A percentile compares a stretch with the other conserved stretches of the same genome.
phyloP scores from a whole-genome alignment of 1,140 invertebrate genomes.

The Aculops lycopersici region DNA sequence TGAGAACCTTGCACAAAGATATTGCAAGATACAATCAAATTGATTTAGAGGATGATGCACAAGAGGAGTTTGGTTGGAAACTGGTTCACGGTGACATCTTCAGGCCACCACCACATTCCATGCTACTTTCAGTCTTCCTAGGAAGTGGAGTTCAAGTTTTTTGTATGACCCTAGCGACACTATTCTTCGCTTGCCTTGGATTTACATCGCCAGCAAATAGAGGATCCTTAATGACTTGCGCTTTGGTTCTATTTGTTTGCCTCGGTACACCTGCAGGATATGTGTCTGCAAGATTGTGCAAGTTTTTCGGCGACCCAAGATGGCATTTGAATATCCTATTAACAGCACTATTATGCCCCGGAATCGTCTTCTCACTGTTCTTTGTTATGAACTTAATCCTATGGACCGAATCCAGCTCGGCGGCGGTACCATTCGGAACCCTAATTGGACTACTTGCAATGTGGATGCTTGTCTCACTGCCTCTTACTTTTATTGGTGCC shows the following conservation, averaged over 20 bases:
- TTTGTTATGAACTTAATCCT: conserved; percentile 83
- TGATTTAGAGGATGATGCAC: conserved; percentile 49
- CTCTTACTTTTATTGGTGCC: conserved; percentile 81
- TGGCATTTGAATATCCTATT: conserved; percentile 93
- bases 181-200: conserved; percentile 73
- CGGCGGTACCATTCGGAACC: conserved; percentile 85
- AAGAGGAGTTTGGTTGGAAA: conserved; percentile 99
- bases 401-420: conserved; percentile 74
- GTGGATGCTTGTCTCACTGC: conserved; percentile 93
- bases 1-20: conserved; percentile 86
- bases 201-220: conserved; percentile 92
- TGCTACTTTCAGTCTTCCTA: conserved; percentile 71
- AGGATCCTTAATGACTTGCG: conserved; percentile 89
- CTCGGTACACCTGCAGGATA: conserved; percentile 81
- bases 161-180: conserved; percentile 26
- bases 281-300: conserved; percentile 76
- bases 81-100: conserved; percentile 82
- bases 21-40: conserved; percentile 89
- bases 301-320: conserved; percentile 78
- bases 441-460: conserved; percentile 72
- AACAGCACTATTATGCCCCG: conserved; percentile 68
- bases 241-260: conserved; percentile 70
- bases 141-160: conserved; percentile 75
- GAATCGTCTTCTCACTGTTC: conserved; percentile 71
- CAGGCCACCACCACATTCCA: conserved; percentile 71